These are phyloP conservation scores for Hypanus sabinus DNA, from an alignment of 2,113 vertebrate genomes.

Conservation along the genomic window DNA sequence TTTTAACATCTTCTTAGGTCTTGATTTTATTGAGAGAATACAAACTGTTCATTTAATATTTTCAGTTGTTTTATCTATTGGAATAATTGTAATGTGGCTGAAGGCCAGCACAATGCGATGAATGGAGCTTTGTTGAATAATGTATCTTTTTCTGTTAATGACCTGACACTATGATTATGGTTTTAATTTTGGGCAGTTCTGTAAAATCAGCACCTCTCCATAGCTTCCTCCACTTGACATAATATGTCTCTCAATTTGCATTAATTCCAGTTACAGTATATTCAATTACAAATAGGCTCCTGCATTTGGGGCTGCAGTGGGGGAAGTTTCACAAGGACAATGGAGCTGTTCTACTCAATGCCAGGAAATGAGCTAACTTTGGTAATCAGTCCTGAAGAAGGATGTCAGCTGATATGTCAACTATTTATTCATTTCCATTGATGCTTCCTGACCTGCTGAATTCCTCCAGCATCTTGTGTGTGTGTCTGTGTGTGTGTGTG, in stretches of 20 bases:
- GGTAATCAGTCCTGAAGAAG: too few relatives aligned
- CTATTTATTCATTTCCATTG: too few relatives aligned
- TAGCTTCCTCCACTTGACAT: too few relatives aligned
- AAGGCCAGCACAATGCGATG: not conserved
- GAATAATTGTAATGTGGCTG: not conserved
- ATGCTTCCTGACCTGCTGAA: too few relatives aligned
- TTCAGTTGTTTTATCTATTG: not conserved
- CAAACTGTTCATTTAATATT: conserved; percentile 18
- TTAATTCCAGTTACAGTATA: not conserved
- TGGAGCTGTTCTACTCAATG: not conserved
- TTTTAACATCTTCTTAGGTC: not conserved
- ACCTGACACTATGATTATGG: not conserved
- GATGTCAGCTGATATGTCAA: too few relatives aligned
- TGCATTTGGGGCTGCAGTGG: not conserved
- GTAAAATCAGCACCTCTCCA: not conserved
- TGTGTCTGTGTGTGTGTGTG: too few relatives aligned
- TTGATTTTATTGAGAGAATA: not conserved
- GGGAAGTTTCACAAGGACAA: not conserved
- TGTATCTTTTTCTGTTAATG: not conserved
- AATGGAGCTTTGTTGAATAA: not conserved
- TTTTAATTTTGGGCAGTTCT: not conserved
- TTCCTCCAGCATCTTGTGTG: too few relatives aligned
- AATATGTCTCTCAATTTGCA: not conserved
- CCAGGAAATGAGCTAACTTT: not conserved
- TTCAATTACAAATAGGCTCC: not conserved